These are phyloP conservation scores for Podarcis muralis DNA, from an alignment of 2,113 vertebrate species.

Conservation along the genomic window DNA sequence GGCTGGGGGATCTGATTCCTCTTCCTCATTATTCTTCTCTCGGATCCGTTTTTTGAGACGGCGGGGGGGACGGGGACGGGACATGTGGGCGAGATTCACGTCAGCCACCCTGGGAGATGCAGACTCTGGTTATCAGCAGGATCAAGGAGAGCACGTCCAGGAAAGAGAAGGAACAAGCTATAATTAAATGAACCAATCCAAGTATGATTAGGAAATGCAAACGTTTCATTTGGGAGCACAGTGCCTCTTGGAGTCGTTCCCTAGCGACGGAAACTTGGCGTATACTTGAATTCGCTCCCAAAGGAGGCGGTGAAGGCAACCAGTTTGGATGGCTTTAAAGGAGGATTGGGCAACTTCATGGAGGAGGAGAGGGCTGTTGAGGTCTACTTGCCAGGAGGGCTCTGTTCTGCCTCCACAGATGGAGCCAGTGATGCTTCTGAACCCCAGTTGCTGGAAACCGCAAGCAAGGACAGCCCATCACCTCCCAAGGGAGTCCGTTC, in stretches of 20 bases:
- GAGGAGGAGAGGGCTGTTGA: no score
- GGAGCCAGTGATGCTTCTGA: no score
- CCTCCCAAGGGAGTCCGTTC: no score
- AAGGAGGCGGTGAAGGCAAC: background rate
- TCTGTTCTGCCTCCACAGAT: no score
- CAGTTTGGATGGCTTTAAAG: background rate
- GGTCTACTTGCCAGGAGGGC: no score
- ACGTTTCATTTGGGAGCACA: background rate
- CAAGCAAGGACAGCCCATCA: no score
- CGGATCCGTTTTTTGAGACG: background rate
- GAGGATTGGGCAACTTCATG: no score
- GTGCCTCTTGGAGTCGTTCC: no score
- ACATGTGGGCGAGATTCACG: no score
- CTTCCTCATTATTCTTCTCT: background rate
- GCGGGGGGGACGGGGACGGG: background rate
- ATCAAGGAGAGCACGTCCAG: background rate
- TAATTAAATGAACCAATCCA: background rate
- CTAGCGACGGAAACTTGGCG: no score
- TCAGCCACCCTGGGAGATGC: background rate
- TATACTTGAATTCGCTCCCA: background rate
- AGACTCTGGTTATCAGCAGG: background rate
- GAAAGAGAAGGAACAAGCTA: background rate
- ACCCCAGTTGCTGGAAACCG: no score
- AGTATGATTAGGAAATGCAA: background rate
- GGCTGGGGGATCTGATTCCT: background rate